Evolutionary conservation across 2,888 invertebrate genomes (phyloP).

Genomic region (Chrysolina haemoptera): DNA sequence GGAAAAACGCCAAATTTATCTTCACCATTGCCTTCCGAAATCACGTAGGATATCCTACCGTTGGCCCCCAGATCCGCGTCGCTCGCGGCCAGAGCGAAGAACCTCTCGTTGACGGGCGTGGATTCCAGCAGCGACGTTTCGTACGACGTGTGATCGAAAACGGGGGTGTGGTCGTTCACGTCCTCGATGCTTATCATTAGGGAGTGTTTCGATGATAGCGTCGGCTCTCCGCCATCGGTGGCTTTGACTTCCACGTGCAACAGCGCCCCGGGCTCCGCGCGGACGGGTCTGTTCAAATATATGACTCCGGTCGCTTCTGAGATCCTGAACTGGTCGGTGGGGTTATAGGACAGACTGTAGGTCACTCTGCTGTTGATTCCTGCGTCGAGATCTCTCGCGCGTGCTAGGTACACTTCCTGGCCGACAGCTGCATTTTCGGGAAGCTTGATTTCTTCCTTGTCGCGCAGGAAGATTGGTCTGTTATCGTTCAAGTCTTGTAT

Average conservation of each 20-base stretch:
- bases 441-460: constrained; percentile 84
- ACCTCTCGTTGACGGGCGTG: constrained; percentile 90
- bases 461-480: constrained; percentile 85
- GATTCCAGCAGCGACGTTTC: constrained; percentile 94
- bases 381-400: constrained; percentile 89
- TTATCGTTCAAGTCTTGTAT: constrained; percentile 94
- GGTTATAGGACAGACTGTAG: constrained; percentile 86
- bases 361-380: constrained; percentile 90
- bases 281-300: constrained; percentile 86
- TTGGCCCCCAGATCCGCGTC: constrained; percentile 90
- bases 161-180: constrained; percentile 96
- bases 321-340: constrained; percentile 87
- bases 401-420: constrained; percentile 90
- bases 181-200: constrained; percentile 84
- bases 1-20: constrained; percentile 95
- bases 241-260: constrained; percentile 86
- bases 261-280: constrained; percentile 80
- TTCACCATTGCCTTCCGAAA: constrained; percentile 89
- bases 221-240: constrained; percentile 85
- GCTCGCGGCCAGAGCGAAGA: constrained; percentile 90
- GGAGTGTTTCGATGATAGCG: constrained; percentile 82
- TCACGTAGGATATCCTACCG: constrained; percentile 85
- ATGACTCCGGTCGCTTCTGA: constrained; percentile 91
- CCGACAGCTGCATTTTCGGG: constrained; percentile 94
- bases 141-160: constrained; percentile 92